Evolutionary conservation across 2,113 vertebrate species (phyloP).

Genomic region (Notothenia rossii): DNA sequence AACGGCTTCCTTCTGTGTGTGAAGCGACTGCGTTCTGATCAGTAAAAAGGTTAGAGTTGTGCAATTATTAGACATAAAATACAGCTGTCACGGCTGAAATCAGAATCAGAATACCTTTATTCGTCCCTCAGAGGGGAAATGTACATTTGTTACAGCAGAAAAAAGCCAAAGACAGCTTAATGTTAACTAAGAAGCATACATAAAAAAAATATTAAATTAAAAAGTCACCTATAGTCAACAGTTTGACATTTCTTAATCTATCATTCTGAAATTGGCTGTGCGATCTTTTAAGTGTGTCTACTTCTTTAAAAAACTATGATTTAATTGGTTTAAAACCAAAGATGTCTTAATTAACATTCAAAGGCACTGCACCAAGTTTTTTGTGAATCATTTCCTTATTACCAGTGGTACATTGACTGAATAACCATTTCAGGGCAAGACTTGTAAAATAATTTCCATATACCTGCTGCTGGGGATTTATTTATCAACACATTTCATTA

Average conservation of each 20-base stretch:
- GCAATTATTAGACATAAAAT: slow-evolving; percentile 3
- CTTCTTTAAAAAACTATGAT: neutral
- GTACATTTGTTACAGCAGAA: too few relatives aligned
- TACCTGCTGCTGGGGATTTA: slow-evolving; percentile 39
- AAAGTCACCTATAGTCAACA: slow-evolving; percentile 1
- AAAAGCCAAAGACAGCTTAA: too few relatives aligned
- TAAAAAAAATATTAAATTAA: too few relatives aligned
- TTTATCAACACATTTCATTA: slow-evolving; percentile 63
- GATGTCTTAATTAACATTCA: neutral
- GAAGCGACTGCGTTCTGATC: neutral
- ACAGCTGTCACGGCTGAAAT: too few relatives aligned
- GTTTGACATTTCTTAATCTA: too few relatives aligned
- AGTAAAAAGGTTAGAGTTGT: neutral
- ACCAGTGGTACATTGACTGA: slow-evolving; percentile 9
- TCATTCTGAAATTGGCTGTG: neutral
- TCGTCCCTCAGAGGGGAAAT: too few relatives aligned
- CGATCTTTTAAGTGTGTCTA: neutral
- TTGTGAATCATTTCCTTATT: slow-evolving; percentile 5
- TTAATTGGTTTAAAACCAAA: neutral
- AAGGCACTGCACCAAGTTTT: neutral
- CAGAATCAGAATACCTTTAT: too few relatives aligned
- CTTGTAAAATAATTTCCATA: neutral
- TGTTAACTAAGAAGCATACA: too few relatives aligned
- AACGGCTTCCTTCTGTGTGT: slow-evolving; percentile 71
- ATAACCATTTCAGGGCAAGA: slow-evolving; percentile 7